Percentiles rank a stretch among this genome's conserved stretches.
Evolutionary conservation across 2,888 invertebrate species (phyloP).

Genomic region (Hecatera dysodea): DNA sequence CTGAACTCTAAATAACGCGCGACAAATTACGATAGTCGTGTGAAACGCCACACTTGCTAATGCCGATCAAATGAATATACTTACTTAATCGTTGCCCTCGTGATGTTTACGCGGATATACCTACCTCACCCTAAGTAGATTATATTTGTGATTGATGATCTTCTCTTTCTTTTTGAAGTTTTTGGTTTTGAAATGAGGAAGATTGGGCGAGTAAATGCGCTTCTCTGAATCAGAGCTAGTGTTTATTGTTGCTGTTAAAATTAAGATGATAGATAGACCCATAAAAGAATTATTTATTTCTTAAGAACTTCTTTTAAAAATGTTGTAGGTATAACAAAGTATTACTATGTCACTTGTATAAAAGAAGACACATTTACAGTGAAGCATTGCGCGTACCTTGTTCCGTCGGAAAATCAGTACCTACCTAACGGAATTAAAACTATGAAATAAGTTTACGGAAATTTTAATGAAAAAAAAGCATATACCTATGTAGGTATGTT

Average conservation of each 20-base stretch:
- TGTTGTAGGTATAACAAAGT: no score
- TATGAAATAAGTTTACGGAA: no score
- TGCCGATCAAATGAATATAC: constrained; percentile 71
- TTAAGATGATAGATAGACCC: neutral
- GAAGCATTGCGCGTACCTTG: neutral
- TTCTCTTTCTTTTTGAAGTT: neutral
- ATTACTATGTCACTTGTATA: neutral
- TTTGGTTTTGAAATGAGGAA: neutral
- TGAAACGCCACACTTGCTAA: constrained; percentile 81
- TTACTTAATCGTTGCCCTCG: constrained; percentile 70
- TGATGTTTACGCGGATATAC: constrained; percentile 58
- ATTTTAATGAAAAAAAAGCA: no score
- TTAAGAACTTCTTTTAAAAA: no score
- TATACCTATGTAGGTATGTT: no score
- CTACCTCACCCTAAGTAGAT: constrained; percentile 50
- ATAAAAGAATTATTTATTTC: neutral
- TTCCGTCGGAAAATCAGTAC: neutral
- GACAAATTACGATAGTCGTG: constrained; percentile 84
- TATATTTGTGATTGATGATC: constrained; percentile 49
- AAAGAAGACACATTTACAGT: no score
- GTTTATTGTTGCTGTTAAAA: neutral
- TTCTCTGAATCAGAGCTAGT: neutral
- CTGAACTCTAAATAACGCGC: constrained; percentile 78
- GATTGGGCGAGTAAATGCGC: no score
- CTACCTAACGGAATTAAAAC: no score